Evolutionary conservation across 2,113 vertebrate species (phyloP).

Genomic region (Forbesichthys papilliferus): DNA sequence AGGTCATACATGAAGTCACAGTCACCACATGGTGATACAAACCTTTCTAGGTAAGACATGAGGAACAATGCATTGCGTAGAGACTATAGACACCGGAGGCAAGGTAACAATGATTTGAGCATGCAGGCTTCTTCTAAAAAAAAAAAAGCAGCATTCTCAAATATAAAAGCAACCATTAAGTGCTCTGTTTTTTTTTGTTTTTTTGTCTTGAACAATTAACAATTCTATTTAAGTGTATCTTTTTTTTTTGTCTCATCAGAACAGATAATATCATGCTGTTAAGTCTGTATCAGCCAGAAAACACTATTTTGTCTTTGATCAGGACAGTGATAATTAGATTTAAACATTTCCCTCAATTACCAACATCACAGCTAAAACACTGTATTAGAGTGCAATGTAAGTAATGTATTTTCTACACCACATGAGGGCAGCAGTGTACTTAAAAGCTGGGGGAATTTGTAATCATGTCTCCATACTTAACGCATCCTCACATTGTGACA

Average conservation of each 20-base stretch:
- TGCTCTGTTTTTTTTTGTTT: slow-evolving; percentile 28
- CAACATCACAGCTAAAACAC: slow-evolving; percentile 74
- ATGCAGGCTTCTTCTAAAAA: slow-evolving; percentile 47
- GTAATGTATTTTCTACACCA: slow-evolving; percentile 47
- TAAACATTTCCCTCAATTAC: slow-evolving; percentile 8
- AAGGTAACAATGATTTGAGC: slow-evolving; percentile 38
- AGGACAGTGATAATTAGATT: slow-evolving; percentile 2
- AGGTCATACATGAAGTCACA: slow-evolving; percentile 1
- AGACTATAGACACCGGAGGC: slow-evolving; percentile 41
- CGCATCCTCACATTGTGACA: background rate
- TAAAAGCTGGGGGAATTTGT: background rate
- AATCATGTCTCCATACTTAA: background rate
- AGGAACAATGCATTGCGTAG: slow-evolving; percentile 23
- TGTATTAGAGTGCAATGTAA: slow-evolving; percentile 49
- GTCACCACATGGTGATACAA: background rate
- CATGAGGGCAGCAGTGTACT: slow-evolving; percentile 56
- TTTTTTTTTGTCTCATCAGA: slow-evolving; percentile 8
- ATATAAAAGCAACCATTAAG: slow-evolving; percentile 50
- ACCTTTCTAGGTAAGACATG: slow-evolving; percentile 13
- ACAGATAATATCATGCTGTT: slow-evolving; percentile 35
- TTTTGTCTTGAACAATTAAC: slow-evolving; percentile 8
- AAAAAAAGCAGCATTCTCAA: background rate
- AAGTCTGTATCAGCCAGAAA: background rate
- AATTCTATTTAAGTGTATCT: background rate
- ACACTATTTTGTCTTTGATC: background rate